phyloP scores from a whole-genome alignment of 2,113 vertebrate genomes.

The Pseudopipra pipra region DNA sequence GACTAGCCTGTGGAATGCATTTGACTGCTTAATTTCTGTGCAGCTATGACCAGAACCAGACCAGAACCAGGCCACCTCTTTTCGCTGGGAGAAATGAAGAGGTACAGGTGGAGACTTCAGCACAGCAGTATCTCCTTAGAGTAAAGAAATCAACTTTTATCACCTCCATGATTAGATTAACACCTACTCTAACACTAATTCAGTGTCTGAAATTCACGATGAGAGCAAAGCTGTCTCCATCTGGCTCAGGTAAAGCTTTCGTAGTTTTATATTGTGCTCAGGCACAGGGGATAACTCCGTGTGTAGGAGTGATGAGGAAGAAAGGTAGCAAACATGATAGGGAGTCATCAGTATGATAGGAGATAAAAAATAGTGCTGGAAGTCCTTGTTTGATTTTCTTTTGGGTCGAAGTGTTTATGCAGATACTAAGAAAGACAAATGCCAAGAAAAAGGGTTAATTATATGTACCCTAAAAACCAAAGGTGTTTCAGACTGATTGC shows the following conservation, averaged over 20 bases:
- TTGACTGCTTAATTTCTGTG: neutral
- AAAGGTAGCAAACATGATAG: neutral
- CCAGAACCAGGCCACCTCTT: neutral
- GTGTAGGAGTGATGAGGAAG: neutral
- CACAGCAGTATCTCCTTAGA: neutral
- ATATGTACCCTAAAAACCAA: neutral
- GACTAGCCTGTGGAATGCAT: neutral
- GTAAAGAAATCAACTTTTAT: neutral
- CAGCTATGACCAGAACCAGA: neutral
- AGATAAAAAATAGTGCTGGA: neutral
- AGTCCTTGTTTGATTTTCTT: neutral
- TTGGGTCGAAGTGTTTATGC: neutral
- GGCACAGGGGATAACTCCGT: neutral
- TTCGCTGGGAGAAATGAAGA: neutral
- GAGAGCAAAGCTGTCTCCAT: accelerated
- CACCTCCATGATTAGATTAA: neutral
- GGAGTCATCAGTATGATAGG: neutral
- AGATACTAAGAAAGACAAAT: neutral
- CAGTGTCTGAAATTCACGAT: neutral
- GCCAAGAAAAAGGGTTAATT: neutral
- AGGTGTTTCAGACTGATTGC: neutral
- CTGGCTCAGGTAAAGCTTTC: neutral
- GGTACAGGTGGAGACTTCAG: neutral
- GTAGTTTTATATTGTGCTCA: neutral
- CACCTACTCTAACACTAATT: neutral